Evolutionary conservation across 2,113 vertebrate species (phyloP), one percentile per base, ranked within the genome.

Genomic region (Pangasianodon gigas): DNA sequence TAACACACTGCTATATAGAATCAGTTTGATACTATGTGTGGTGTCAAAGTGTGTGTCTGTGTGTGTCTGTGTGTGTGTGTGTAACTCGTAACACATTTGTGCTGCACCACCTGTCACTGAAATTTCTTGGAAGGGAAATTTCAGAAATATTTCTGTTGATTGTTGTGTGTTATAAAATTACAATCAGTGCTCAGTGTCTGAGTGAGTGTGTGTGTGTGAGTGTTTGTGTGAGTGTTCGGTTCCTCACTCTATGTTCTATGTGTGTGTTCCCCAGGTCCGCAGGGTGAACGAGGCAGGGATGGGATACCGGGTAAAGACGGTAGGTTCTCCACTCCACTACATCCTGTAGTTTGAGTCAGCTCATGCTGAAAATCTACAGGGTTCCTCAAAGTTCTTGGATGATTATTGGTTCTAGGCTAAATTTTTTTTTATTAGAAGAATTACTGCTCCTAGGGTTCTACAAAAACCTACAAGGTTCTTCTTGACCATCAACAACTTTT

Each of bases 221-320:
- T 48, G 74, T 14, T 4, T 26, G 75, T 79, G 8, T 48, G 71
- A 6, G 10, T 48, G 44, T 51, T 46, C 16, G 5, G 71, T 9
- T 75, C 19, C 37, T 75, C 44, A 79, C 44, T 79, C 1, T 21
- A 6, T 41, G n/a, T 13, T 9, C 54, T 26, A 0, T 84, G 18
- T 58, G 41, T 86, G 85, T 91, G 75, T 83, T 54, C n/a, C 54
- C 16, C 92, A 97, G 96, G 95, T 92, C 95, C 96, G 90, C 95
- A 92, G 92, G 96, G 96, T 58, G 96, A 96, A 89, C 96, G 90
- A 85, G 96, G 96, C 86, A 94, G 75, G 86, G 95, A 96, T 86
- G 96, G 96, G 54, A 89, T 91, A 92, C 92, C 95, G 90, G 96
- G 96, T 75, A 94, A 92, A 93, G 96, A 96, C 0, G 96, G 96